phyloP scores from a whole-genome alignment of 1,140 invertebrate genomes.

The Pogonomyrmex californicus region DNA sequence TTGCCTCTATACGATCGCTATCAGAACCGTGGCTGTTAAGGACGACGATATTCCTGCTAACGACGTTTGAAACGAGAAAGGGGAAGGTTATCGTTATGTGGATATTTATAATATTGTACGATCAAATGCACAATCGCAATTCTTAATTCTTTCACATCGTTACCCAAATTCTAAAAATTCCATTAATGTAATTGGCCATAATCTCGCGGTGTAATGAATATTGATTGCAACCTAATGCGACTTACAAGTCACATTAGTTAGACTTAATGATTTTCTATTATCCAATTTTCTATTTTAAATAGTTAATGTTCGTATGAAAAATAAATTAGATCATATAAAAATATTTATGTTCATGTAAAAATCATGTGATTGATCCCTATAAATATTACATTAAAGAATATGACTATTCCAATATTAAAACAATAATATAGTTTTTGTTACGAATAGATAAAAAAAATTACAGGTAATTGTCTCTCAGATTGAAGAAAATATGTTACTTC shows the following conservation, averaged over 20 bases:
- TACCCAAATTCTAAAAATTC: background rate
- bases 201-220: slow-evolving; percentile 19
- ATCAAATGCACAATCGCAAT: slow-evolving; percentile 46
- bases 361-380: background rate
- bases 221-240: background rate
- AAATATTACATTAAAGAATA: background rate
- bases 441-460: background rate
- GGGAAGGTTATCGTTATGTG: slow-evolving; percentile 24
- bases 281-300: background rate
- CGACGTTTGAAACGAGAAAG: slow-evolving; percentile 13
- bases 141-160: background rate
- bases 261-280: no score
- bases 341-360: background rate
- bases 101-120: slow-evolving; percentile 58
- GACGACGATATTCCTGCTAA: slow-evolving; percentile 58
- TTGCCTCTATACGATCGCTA: slow-evolving; percentile 53
- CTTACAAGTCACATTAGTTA: no score
- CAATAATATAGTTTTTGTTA: background rate
- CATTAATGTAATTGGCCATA: background rate
- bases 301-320: slow-evolving; percentile 2
- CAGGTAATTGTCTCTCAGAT: background rate
- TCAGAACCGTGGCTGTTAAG: slow-evolving; percentile 52
- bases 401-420: background rate
- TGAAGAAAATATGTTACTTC: background rate
- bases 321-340: slow-evolving; percentile 1